Base-by-base conservation (phyloP, 2,113 vertebrate genomes). In the Verasper variegatus region DNA sequence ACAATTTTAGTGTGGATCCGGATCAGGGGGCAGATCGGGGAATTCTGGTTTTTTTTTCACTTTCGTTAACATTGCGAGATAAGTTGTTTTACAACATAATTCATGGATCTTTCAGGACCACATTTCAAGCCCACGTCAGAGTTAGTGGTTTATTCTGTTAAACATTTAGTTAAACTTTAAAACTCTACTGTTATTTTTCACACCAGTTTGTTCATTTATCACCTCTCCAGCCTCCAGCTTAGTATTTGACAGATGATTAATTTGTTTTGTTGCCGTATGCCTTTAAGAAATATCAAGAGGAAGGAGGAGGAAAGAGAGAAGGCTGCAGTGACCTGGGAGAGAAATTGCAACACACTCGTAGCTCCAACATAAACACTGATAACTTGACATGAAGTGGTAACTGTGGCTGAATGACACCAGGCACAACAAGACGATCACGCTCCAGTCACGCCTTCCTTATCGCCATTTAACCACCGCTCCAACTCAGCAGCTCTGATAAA, bases 401-500 rank as follows among this genome's bases (percentile, higher is more conserved):
- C 15, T 21, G 23, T 17, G 3, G 0, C 52, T 56, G 10, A 76
- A 70, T 15, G 26, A 35, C 58, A 69, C 2, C 27, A 61, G 59
- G 37, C 47, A 37, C 55, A 74, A 67, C 37, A 31, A 14, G 62
- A 71, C 9, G 45, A 24, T 47, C 71, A 75, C 5, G 35, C n/a
- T 71, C 54, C 17, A 51, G 62, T 67, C 74, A 71, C 27, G 4
- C 68, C 81, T 55, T 2, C 52, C 71, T 86, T 81, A 91, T 88
- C 76, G 0, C 3, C 6, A 31, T 35, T 75, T 47, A 66, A 78
- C 61, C 76, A 12, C 82, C 8, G 61, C 62, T 84, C 69, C 74
- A 83, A 77, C 83, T 71, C 8, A 11, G 60, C 68, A 68, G 71
- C 27, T 64, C 75, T 54, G 81, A 86, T 74, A 82, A 74, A 67